These are phyloP conservation scores for Salmo trutta DNA, from an alignment of 2,797 vertebrate species.

Conservation along the genomic window DNA sequence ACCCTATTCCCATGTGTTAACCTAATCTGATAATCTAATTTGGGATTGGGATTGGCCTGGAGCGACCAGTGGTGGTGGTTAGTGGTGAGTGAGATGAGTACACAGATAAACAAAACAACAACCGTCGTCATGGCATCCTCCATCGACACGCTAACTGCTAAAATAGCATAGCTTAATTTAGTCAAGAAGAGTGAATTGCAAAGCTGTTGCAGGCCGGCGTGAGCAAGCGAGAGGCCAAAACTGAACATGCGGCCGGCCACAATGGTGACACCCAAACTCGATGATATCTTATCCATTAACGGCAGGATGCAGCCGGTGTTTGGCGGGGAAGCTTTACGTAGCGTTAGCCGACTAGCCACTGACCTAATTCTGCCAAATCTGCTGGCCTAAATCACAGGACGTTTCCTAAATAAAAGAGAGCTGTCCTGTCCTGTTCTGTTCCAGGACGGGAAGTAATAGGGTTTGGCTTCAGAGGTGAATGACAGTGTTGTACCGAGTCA, in stretches of 20 bases:
- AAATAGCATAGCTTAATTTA: not conserved
- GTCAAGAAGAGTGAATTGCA: slow-evolving; percentile 15
- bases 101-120: slow-evolving; percentile 23
- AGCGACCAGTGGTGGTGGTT: slow-evolving; percentile 10
- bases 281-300: slow-evolving; percentile 28
- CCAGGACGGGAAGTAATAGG: slow-evolving; percentile 37
- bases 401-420: slow-evolving; percentile 66
- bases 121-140: not conserved
- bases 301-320: slow-evolving; percentile 52
- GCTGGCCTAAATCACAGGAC: slow-evolving; percentile 71
- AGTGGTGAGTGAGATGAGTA: slow-evolving; percentile 42
- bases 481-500: not conserved
- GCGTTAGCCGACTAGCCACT: slow-evolving; percentile 55
- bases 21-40: not conserved
- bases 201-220: not conserved
- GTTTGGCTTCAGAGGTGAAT: slow-evolving; percentile 48
- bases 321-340: slow-evolving; percentile 53
- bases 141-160: not conserved
- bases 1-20: not conserved
- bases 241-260: slow-evolving; percentile 9
- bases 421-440: slow-evolving; percentile 41
- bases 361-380: slow-evolving; percentile 78
- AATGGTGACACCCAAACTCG: slow-evolving; percentile 17
- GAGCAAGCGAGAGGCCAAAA: slow-evolving; percentile 13
- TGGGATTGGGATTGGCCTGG: not conserved